These are phyloP conservation scores for Dermatophagoides farinae DNA, from an alignment of 1,140 invertebrate species.

Conservation along the genomic window DNA sequence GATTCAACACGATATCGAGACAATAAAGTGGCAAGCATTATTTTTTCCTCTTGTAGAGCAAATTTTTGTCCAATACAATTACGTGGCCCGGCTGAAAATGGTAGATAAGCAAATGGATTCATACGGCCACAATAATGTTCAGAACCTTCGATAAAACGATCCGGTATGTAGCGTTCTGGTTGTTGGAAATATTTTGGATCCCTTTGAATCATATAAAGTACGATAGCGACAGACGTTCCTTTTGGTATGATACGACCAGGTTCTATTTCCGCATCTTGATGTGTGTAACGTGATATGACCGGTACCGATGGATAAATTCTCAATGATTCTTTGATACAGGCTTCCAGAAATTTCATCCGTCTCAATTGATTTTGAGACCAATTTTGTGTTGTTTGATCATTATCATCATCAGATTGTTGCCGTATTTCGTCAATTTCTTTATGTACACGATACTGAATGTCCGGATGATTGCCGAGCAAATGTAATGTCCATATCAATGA, in stretches of 20 bases:
- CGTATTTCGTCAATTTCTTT: slow-evolving; percentile 14
- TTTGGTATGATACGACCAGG: slow-evolving; percentile 25
- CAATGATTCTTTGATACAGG: slow-evolving; percentile 66
- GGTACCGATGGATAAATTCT: slow-evolving; percentile 59
- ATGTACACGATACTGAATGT: slow-evolving; percentile 10
- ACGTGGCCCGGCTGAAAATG: slow-evolving; percentile 28
- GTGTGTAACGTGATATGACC: slow-evolving; percentile 44
- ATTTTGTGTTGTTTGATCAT: slow-evolving; percentile 17
- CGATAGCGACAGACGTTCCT: slow-evolving; percentile 22
- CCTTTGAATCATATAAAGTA: slow-evolving; percentile 26
- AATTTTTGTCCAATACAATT: slow-evolving; percentile 36
- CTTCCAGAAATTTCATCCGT: slow-evolving; percentile 45
- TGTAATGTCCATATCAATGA: slow-evolving; percentile 16
- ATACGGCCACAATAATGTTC: slow-evolving; percentile 19
- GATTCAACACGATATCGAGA: slow-evolving; percentile 24
- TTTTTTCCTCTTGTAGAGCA: slow-evolving; percentile 36
- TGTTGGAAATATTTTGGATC: slow-evolving; percentile 27
- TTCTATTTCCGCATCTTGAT: slow-evolving; percentile 33
- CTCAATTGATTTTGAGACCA: not conserved
- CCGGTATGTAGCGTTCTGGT: slow-evolving; percentile 28
- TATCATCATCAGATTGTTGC: not conserved
- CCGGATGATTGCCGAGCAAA: slow-evolving; percentile 1
- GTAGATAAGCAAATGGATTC: slow-evolving; percentile 26
- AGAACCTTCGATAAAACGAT: slow-evolving; percentile 26
- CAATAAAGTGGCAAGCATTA: slow-evolving; percentile 29